Percentiles rank a stretch among this genome's conserved stretches.
Evolutionary conservation across 2,888 invertebrate genomes (phyloP).

Genomic region (Pardosa pseudoannulata): DNA sequence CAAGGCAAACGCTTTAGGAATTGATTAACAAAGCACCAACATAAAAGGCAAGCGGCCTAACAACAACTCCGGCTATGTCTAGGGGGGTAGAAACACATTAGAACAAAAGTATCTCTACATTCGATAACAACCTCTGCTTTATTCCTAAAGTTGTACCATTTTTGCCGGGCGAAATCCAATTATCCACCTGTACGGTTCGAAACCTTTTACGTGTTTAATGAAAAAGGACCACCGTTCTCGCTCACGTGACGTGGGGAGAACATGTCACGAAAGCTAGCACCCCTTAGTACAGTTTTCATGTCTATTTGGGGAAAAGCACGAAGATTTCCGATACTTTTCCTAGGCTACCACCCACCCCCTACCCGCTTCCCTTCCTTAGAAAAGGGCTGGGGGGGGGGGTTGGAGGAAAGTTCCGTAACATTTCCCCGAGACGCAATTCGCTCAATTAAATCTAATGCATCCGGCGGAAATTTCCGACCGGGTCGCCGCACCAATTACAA

Average conservation of each 20-base stretch:
- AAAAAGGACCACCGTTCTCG: not conserved
- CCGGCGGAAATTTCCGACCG: slow-evolving; percentile 39
- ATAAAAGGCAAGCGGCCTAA: too few species aligned
- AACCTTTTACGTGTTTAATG: not conserved
- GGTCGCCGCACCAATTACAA: slow-evolving; percentile 41
- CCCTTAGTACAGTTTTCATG: not conserved
- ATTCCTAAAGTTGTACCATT: too few species aligned
- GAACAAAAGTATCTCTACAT: too few species aligned
- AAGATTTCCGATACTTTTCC: not conserved
- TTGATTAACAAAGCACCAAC: too few species aligned
- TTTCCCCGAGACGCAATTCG: slow-evolving; percentile 53
- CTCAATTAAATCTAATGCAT: slow-evolving; percentile 67
- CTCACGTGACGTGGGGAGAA: slow-evolving; percentile 6
- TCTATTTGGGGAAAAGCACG: slow-evolving; percentile 12
- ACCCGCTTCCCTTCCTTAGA: not conserved
- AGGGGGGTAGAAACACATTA: too few species aligned
- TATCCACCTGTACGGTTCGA: slow-evolving; percentile 16
- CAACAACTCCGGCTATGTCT: too few species aligned
- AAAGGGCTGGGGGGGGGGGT: not conserved
- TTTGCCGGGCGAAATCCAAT: slow-evolving; percentile 24
- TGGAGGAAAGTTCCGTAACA: slow-evolving; percentile 17
- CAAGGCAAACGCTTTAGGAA: too few species aligned
- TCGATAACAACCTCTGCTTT: too few species aligned
- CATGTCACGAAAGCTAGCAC: not conserved
- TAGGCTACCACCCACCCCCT: not conserved